These are phyloP conservation scores for Arizona elegans DNA, from an alignment of 2,113 vertebrate genomes.

Conservation along the genomic window DNA sequence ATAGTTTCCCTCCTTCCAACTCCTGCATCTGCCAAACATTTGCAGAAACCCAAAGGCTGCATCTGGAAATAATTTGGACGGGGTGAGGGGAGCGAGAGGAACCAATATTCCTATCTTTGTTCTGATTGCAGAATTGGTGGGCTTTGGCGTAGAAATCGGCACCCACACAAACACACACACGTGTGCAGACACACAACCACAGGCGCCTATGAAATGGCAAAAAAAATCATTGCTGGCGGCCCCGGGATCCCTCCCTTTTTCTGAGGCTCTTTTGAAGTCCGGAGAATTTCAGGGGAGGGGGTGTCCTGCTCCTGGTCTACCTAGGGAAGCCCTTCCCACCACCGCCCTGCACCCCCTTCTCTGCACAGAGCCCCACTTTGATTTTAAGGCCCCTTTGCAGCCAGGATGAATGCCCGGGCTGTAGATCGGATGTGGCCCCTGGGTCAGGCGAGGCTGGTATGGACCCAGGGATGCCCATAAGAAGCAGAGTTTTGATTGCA, in stretches of 20 bases:
- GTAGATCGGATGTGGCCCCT: background rate
- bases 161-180: background rate
- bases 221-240: background rate
- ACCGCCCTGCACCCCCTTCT: background rate
- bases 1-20: background rate
- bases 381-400: background rate
- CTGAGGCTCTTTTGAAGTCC: background rate
- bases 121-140: background rate
- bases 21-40: background rate
- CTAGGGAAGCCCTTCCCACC: background rate
- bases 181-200: background rate
- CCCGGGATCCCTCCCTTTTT: background rate
- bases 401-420: too few relatives aligned
- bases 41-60: background rate
- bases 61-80: background rate
- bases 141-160: background rate
- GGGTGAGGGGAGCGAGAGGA: background rate
- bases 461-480: background rate
- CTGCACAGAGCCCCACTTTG: background rate
- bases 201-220: background rate
- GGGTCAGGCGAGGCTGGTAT: background rate
- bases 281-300: background rate
- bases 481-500: background rate
- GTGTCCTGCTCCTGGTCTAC: background rate
- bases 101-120: background rate